phyloP scores from a whole-genome alignment of 2,888 invertebrate species.

The Diloba caeruleocephala region DNA sequence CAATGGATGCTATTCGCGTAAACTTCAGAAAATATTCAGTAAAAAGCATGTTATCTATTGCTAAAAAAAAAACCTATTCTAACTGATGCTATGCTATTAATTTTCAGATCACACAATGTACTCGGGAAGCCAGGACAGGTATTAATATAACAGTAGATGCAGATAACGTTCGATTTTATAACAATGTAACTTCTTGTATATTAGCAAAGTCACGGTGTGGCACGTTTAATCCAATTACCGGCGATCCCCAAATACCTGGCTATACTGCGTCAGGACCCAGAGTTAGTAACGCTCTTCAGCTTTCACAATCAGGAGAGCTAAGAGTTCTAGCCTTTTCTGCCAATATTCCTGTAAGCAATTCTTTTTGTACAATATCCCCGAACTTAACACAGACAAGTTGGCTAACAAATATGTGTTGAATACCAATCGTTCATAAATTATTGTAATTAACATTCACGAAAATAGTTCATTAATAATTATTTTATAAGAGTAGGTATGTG shows the following conservation, averaged over 20 bases:
- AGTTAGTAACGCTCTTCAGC: conserved; percentile 88
- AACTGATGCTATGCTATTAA: background rate
- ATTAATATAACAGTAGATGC: conserved; percentile 83
- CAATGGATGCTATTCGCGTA: no score
- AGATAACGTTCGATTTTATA: conserved; percentile 88
- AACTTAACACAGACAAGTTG: conserved; percentile 87
- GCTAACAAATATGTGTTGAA: conserved; percentile 81
- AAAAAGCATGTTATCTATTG: no score
- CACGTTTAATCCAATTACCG: conserved; percentile 91
- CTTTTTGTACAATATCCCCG: conserved; percentile 86
- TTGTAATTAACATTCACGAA: no score
- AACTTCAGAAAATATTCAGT: no score
- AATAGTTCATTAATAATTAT: no score
- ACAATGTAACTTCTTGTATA: conserved; percentile 91
- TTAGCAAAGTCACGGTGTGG: conserved; percentile 90
- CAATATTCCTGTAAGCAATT: conserved; percentile 82
- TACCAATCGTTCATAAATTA: background rate
- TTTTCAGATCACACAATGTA: conserved; percentile 87
- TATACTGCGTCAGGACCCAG: conserved; percentile 74
- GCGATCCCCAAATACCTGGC: conserved; percentile 88
- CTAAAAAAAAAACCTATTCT: no score
- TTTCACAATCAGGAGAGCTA: conserved; percentile 87
- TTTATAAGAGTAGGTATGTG: no score
- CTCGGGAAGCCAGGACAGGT: conserved; percentile 84
- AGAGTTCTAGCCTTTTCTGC: conserved; percentile 87